Evolutionary conservation across 2,113 vertebrate species (phyloP).

Genomic region (Peromyscus maniculatus): DNA sequence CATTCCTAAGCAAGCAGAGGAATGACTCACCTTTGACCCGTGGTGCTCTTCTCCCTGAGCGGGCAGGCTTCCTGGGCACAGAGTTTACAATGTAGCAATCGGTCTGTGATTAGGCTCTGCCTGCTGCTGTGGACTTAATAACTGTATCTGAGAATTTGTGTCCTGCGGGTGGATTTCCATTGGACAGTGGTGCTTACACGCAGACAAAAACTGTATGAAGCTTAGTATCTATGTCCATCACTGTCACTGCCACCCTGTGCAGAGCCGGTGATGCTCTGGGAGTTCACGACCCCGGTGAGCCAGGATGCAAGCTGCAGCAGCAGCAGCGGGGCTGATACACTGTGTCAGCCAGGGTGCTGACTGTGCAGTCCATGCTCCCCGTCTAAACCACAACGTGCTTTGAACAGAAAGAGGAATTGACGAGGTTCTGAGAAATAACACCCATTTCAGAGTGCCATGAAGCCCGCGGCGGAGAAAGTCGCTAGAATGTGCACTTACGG

Average conservation of each 20-base stretch:
- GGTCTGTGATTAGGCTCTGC: accelerated
- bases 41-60: background rate
- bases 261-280: too few relatives aligned
- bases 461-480: background rate
- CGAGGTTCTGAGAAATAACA: background rate
- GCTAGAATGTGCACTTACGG: background rate
- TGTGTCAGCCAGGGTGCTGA: background rate
- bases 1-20: background rate
- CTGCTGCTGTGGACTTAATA: background rate
- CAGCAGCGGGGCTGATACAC: background rate
- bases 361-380: background rate
- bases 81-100: background rate
- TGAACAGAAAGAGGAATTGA: background rate
- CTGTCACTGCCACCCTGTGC: background rate
- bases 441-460: background rate
- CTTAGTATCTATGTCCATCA: too few relatives aligned
- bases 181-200: background rate
- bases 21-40: background rate
- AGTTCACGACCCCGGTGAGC: background rate
- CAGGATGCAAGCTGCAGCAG: accelerated
- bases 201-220: background rate
- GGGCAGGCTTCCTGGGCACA: background rate
- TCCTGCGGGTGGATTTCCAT: background rate
- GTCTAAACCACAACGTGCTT: background rate
- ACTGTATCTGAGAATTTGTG: background rate